Evolutionary conservation across 2,113 vertebrate genomes (phyloP), one percentile per base, ranked within the genome.

Genomic region (Indicator indicator): DNA sequence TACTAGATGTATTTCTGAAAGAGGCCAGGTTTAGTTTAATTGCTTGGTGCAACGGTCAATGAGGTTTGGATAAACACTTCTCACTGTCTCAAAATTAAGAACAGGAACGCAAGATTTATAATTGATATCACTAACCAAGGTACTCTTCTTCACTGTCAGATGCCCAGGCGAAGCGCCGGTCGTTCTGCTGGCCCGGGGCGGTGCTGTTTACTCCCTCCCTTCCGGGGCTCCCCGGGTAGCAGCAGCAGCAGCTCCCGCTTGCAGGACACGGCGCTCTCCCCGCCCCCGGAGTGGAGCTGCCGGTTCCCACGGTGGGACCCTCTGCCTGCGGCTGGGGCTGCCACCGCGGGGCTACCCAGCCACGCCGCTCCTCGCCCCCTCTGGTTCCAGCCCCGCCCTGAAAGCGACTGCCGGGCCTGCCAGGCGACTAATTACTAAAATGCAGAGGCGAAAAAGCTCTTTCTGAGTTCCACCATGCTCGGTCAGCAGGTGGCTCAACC

Each of bases 221-320:
- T 26, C 59, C 8, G 13, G 60, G 72, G 81, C 54, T 40, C 19
- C 48, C 81, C 91, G 33, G 72, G 36, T 36, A 36, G 36, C 36
- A 36, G 36, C 36, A n/a, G 42, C 72, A 94, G 92, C 94, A 94
- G 96, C 95, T 94, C 70, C 96, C 80, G 50, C 86, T 92, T 82
- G 76, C 78, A 89, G 81, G 84, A 44, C 96, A 96, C 95, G 86
- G 96, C 95, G 97, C 96, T 97, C 97, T 44, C 88, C 81, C 48
- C 46, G 95, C 62, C 59, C 77, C 82, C 11, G 24, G 15, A 55
- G 26, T 14, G 27, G 54, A 55, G 76, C 93, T 77, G 89, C 81
- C 75, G 77, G 96, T 95, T 96, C 83, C 97, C 95, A 96, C 77
- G 93, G 96, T 78, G 93, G 97, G 94, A 90, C 91, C 54, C 54